Base-by-base conservation (phyloP, 2,888 invertebrate genomes). In the Dione vanillae region DNA sequence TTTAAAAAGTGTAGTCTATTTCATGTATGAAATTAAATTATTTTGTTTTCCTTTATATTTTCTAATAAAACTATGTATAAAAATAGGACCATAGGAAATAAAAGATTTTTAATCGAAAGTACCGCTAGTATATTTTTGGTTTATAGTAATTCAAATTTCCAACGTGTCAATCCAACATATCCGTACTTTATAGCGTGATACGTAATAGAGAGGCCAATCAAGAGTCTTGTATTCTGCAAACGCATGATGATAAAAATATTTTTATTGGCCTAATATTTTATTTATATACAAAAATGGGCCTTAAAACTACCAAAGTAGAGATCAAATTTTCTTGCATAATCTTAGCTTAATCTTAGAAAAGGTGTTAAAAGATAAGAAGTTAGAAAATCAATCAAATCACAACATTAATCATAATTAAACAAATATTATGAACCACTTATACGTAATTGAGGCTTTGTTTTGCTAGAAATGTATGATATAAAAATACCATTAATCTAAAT, bases 281-380 rank as follows among this genome's bases (percentile, higher is more conserved):
- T 12, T 20, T 14, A 2, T 43, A 66, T 16, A 20, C 58, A 20
- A 69, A 66, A 51, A 19, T 54, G 47, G 6, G 1, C 20, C 58
- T 40, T 73, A 71, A 16, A 41, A 7, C 1, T 0, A 12, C 27
- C 0, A 0, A 0, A 12, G 49, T 73, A 71, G 45, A 35, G 27
- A 16, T 20, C 27, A 67, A 43, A 67, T 49, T 65, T 11, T 41
- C 9, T 12, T 64, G 43, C 19, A 62, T 19, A 1, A 58, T 45
- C 40, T 9, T 9, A 12, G 37, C n/a, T 49, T 41, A 20, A 56
- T 51, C 64, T 37, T 58, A 69, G 19, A 68, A 64, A 70, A 75
- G 68, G 74, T 72, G 69, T 71, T 74, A 67, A 75, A 67, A 65
- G 67, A 74, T 75, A 69, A 58, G 54, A 65, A 62, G 37, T 66